A percentile compares a stretch with the other conserved stretches of the same genome.
phyloP scores from a whole-genome alignment of 1,140 invertebrate genomes.

The Camponotus pennsylvanicus region DNA sequence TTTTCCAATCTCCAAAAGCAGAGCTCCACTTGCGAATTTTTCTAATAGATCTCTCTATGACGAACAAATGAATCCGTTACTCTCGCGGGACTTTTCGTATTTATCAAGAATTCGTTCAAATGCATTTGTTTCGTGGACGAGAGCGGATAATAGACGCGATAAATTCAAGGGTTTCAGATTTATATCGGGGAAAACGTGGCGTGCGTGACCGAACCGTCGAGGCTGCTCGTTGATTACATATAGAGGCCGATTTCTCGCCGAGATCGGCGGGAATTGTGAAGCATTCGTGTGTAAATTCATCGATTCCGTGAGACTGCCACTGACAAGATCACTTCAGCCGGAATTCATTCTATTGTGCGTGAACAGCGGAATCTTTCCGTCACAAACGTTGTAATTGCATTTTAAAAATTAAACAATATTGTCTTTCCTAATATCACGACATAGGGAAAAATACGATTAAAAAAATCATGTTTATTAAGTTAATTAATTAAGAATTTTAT shows the following conservation, averaged over 20 bases:
- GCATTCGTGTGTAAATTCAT: conserved; percentile 30
- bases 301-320: conserved; percentile 15
- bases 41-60: neutral
- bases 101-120: neutral
- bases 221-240: conserved; percentile 26
- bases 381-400: neutral
- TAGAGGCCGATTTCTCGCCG: conserved; percentile 13
- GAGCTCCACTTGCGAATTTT: neutral
- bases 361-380: neutral
- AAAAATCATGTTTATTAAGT: neutral
- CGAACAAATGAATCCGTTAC: neutral
- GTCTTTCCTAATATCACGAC: neutral
- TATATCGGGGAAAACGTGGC: neutral
- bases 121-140: neutral
- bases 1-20: neutral
- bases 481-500: neutral
- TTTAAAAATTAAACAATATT: neutral
- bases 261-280: conserved; percentile 11
- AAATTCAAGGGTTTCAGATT: conserved; percentile 19
- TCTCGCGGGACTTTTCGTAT: neutral
- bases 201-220: conserved; percentile 28
- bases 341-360: conserved; percentile 38
- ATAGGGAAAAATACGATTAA: neutral
- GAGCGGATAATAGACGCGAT: conserved; percentile 12
- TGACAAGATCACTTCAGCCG: conserved; percentile 26